phyloP scores from a whole-genome alignment of 2,113 vertebrate genomes.

The Entelurus aequoreus region DNA sequence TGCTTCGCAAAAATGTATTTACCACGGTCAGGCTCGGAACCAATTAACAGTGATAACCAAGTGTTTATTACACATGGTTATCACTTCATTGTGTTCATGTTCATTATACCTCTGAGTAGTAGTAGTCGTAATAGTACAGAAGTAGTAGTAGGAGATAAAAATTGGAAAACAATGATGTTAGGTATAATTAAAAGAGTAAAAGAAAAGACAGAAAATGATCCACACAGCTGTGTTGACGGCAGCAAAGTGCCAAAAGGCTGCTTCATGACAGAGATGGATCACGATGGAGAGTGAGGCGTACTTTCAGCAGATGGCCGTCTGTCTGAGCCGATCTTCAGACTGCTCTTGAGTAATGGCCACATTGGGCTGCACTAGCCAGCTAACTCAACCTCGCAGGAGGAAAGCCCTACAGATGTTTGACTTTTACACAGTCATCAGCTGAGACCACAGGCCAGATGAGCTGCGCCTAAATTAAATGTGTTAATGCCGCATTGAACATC shows the following conservation, averaged over 20 bases:
- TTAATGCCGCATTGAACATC: slow-evolving; percentile 45
- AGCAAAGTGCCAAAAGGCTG: slow-evolving; percentile 39
- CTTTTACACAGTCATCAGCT: slow-evolving; percentile 43
- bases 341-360: slow-evolving; percentile 57
- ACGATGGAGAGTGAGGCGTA: slow-evolving; percentile 51
- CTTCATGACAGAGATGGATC: slow-evolving; percentile 65
- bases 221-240: not conserved
- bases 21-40: too few relatives aligned
- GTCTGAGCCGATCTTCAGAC: slow-evolving; percentile 47
- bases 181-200: not conserved
- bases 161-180: not conserved
- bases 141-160: not conserved
- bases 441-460: slow-evolving; percentile 47
- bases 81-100: too few relatives aligned
- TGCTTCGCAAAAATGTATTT: too few relatives aligned
- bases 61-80: too few relatives aligned
- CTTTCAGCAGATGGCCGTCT: slow-evolving; percentile 69
- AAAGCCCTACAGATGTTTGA: slow-evolving; percentile 60
- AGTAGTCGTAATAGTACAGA: too few relatives aligned
- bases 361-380: slow-evolving; percentile 40
- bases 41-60: too few relatives aligned
- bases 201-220: slow-evolving; percentile 7
- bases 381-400: slow-evolving; percentile 43
- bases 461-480: slow-evolving; percentile 47
- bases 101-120: too few relatives aligned